Percentiles rank a stretch among this genome's conserved stretches.
Conservation (phyloP, 1,140 invertebrate species). For the Acyrthosiphon pisum region DNA sequence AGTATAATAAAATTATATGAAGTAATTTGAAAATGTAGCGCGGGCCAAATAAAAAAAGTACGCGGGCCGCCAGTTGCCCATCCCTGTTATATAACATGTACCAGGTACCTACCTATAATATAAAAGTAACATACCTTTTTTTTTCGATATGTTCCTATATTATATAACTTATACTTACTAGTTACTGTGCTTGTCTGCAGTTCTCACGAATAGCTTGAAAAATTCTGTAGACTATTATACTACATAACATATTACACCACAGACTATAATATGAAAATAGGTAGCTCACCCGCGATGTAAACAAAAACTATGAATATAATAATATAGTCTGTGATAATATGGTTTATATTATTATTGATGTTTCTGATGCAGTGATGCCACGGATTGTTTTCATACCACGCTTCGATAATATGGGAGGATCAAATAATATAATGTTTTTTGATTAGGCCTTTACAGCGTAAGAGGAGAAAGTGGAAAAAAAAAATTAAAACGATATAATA, state of each 20-base stretch:
- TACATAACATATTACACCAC: neutral
- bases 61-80: too few relatives aligned
- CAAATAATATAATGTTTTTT: neutral
- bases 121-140: neutral
- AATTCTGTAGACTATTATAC: neutral
- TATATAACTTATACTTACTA: too few relatives aligned
- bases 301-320: too few relatives aligned
- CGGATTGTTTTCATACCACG: neutral
- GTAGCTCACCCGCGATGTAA: too few relatives aligned
- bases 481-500: conserved; percentile 21
- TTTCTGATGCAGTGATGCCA: neutral
- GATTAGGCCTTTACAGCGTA: neutral
- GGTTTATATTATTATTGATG: neutral
- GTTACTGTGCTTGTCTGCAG: neutral
- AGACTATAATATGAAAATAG: too few relatives aligned
- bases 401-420: neutral
- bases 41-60: too few relatives aligned
- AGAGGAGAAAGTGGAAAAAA: neutral
- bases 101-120: too few relatives aligned
- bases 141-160: neutral
- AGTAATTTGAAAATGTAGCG: too few relatives aligned
- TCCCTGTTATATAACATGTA: too few relatives aligned
- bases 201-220: neutral
- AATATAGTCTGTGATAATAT: too few relatives aligned
- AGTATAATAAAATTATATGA: too few relatives aligned